Conservation (phyloP, 2,888 invertebrate genomes). For the Eucera pruinosa region DNA sequence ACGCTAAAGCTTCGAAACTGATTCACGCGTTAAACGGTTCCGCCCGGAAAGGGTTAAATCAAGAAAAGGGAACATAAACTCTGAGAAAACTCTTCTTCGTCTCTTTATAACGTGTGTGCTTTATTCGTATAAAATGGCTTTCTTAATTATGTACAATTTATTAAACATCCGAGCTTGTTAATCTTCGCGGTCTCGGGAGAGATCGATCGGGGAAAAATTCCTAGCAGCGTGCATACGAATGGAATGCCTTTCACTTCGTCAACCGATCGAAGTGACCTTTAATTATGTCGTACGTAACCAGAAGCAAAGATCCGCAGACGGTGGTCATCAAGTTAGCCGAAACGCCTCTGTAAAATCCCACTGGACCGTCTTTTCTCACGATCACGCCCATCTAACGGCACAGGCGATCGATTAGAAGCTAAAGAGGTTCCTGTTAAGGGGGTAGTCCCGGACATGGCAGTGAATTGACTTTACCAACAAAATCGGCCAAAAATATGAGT, state of each 20-base stretch:
- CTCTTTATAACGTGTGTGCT: too few relatives aligned
- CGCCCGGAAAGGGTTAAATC: too few relatives aligned
- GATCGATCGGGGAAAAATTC: too few relatives aligned
- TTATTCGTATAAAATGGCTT: neutral
- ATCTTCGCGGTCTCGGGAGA: neutral
- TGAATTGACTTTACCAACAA: too few relatives aligned
- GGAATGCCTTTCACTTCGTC: constrained; percentile 1
- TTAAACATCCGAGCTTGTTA: neutral
- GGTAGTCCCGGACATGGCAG: too few relatives aligned
- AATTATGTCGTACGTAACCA: constrained; percentile 43
- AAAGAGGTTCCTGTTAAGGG: too few relatives aligned
- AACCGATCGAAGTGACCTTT: constrained; percentile 8
- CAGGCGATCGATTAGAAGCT: too few relatives aligned
- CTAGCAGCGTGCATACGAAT: neutral
- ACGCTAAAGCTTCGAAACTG: too few relatives aligned
- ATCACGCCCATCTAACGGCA: constrained; percentile 24
- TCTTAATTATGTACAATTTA: neutral
- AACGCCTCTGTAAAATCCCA: constrained; percentile 47
- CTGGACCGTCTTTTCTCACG: constrained; percentile 18
- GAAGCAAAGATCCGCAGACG: constrained; percentile 30
- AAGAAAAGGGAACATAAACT: too few relatives aligned
- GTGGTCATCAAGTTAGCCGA: constrained; percentile 43
- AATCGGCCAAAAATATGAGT: too few relatives aligned
- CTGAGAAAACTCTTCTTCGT: too few relatives aligned
- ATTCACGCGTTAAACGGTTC: too few relatives aligned